Conservation (phyloP, 2,113 vertebrate genomes). For the Choloepus hoffmanni region DNA sequence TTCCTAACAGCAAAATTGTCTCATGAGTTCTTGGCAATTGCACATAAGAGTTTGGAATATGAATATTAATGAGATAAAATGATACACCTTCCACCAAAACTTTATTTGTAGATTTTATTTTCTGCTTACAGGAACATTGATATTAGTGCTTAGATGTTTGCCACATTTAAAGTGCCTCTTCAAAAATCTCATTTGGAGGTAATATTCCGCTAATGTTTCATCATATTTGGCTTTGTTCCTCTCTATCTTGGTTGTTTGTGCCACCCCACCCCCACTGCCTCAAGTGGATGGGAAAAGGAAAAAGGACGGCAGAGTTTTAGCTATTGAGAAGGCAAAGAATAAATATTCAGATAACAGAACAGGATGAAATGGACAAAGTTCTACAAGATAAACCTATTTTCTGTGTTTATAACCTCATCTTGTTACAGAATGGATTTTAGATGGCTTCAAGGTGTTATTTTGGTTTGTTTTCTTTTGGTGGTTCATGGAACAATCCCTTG, state of each 20-base stretch:
- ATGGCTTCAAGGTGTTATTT: neutral
- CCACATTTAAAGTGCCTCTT: conserved; percentile 82
- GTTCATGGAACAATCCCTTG: neutral
- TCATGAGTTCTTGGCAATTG: conserved; percentile 32
- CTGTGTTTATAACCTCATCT: conserved; percentile 1
- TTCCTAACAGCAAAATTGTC: conserved; percentile 31
- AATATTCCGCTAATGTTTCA: conserved; percentile 62
- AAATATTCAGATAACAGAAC: neutral
- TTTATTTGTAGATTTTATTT: conserved; percentile 81
- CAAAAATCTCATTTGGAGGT: conserved; percentile 76
- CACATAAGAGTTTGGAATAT: neutral
- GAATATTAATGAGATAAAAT: conserved; percentile 76
- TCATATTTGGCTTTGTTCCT: conserved; percentile 61
- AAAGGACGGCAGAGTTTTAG: neutral
- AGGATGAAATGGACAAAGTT: neutral
- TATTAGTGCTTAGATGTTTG: conserved; percentile 44
- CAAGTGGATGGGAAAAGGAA: neutral
- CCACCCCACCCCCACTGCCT: neutral
- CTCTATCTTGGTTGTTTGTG: conserved; percentile 3
- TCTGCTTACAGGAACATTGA: conserved; percentile 74
- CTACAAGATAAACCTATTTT: neutral
- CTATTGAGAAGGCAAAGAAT: neutral
- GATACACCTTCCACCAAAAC: conserved; percentile 70
- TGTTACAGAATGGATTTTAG: neutral
- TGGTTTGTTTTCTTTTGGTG: conserved; percentile 33